Evolutionary conservation across 2,797 vertebrate species (phyloP).

Genomic region (Spatula clypeata): DNA sequence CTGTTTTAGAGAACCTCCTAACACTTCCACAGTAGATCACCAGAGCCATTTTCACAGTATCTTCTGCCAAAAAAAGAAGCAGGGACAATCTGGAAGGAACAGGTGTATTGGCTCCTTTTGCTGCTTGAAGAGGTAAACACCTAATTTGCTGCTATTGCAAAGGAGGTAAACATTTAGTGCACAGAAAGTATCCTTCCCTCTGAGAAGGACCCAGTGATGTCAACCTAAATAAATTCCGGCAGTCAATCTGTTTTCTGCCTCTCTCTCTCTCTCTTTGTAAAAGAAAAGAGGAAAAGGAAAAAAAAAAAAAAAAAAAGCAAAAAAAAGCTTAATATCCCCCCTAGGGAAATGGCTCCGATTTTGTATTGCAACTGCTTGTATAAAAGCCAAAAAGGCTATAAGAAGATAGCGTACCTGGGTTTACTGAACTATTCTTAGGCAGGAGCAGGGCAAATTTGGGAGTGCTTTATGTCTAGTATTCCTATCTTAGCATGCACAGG

Average conservation of each 20-base stretch:
- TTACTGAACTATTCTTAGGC: not conserved
- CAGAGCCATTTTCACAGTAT: conserved; percentile 13
- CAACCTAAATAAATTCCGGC: conserved; percentile 41
- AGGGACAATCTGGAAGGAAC: conserved; percentile 71
- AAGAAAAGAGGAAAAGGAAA: not conserved
- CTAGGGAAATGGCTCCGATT: not conserved
- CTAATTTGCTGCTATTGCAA: conserved; percentile 56
- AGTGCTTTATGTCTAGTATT: not conserved
- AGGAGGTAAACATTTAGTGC: conserved; percentile 44
- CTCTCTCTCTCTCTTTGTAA: too few species aligned
- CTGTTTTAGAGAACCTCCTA: conserved; percentile 18
- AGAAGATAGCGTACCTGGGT: not conserved
- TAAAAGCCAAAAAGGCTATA: not conserved
- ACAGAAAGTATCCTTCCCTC: conserved; percentile 25
- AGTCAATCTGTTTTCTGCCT: not conserved
- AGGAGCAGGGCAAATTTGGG: not conserved
- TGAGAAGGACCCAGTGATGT: not conserved
- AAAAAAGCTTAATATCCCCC: not conserved
- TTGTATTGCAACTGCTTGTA: not conserved
- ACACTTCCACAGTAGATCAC: conserved; percentile 3
- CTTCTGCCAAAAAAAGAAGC: not conserved
- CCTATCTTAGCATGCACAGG: not conserved
- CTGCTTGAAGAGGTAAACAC: conserved; percentile 57
- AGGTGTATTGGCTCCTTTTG: conserved; percentile 68
- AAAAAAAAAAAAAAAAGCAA: not conserved